Base-by-base conservation (phyloP, 1,140 invertebrate genomes). In the Lepidurus apus region DNA sequence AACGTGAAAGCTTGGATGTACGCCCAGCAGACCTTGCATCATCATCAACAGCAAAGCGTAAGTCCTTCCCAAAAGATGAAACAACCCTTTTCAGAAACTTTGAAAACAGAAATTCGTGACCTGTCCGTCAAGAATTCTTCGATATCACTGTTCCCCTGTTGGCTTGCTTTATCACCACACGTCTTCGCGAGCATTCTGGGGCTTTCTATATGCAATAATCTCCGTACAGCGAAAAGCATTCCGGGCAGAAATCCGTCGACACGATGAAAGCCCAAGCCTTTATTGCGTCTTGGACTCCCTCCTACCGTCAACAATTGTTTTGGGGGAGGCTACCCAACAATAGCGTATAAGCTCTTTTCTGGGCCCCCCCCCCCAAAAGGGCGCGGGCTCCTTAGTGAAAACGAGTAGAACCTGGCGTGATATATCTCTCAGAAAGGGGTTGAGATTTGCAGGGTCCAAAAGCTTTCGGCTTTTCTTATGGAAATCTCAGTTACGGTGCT, bases 1-100 rank as follows among this genome's bases (percentile, higher is more conserved):
- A 65, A 65, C 53, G 53, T 65, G 53, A 65, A 65, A 65, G 53
- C 53, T 65, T 65, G 53, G 53, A 65, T 65, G 53, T 65, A 65
- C 53, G 53, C 53, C 53, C 53, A 65, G 53, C 53, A 65, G 21
- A 65, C 17, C 7, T 65, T 65, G 53, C 53, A 65, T 65, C 53
- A 65, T 65, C 53, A 65, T 65, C 53, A 65, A n/a, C 53, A 65
- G 21, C 53, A 65, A 9, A 65, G 21, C 53, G 53, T 65, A 65
- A 65, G 53, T 65, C 21, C 8, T 21, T 65, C 53, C 34, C 3
- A 34, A 34, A 4, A 34, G 34, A 34, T 34, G 3, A 34, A 34
- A 34, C 34, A 34, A 34, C 26, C 26, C 26, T 34, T 34, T 34
- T 34, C 34, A 34, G 34, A 34, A 34, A 34, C 34, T 34, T 34